Percentiles rank a stretch among this genome's conserved stretches.
Evolutionary conservation across 2,797 vertebrate species (phyloP).

Genomic region (Taenioides sp.): DNA sequence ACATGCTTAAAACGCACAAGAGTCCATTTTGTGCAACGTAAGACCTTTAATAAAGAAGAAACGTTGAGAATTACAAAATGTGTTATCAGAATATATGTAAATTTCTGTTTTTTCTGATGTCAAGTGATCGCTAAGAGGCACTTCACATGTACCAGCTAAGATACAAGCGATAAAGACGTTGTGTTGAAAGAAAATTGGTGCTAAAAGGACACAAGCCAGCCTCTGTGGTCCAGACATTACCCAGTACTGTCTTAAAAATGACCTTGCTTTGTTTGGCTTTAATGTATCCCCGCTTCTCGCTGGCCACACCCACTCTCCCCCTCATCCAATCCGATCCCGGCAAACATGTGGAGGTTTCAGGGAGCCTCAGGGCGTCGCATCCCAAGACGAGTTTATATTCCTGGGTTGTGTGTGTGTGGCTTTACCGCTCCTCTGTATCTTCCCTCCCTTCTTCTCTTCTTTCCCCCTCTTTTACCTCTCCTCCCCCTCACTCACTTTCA

Average conservation of each 20-base stretch:
- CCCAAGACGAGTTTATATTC: background rate
- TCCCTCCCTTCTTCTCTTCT: background rate
- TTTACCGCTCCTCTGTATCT: constrained; percentile 5
- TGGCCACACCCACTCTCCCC: background rate
- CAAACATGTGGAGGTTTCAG: background rate
- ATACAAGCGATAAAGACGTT: background rate
- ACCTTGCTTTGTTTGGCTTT: constrained; percentile 13
- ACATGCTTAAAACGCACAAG: too few relatives aligned
- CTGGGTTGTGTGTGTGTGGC: constrained; percentile 3
- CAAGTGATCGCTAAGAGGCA: background rate
- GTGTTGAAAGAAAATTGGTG: background rate
- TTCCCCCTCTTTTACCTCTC: background rate
- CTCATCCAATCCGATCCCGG: background rate
- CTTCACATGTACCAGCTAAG: background rate
- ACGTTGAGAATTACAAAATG: background rate
- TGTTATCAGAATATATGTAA: background rate
- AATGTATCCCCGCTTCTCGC: background rate
- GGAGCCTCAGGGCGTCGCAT: background rate
- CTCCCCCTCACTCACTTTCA: constrained; percentile 7
- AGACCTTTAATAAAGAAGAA: background rate
- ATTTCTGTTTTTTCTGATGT: background rate
- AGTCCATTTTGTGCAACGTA: too few relatives aligned
- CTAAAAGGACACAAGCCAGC: background rate
- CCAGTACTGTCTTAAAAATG: constrained; percentile 7
- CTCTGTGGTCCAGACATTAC: constrained; percentile 3